phyloP scores from a whole-genome alignment of 1,140 invertebrate species.

The Caerostris extrusa region DNA sequence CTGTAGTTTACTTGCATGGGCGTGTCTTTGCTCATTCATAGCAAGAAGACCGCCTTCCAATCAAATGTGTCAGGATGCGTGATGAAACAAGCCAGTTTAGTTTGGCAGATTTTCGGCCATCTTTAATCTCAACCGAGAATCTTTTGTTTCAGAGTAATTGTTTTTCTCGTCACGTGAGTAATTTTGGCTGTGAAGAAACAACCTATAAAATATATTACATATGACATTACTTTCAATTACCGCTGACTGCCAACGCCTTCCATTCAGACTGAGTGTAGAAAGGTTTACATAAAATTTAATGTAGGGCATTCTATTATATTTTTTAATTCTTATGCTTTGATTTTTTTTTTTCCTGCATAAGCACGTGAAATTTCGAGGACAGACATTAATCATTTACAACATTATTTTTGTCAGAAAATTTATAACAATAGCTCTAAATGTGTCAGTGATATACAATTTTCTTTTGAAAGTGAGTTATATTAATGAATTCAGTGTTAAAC shows the following conservation, averaged over 20 bases:
- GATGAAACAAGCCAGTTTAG: background rate
- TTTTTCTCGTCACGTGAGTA: slow-evolving; percentile 43
- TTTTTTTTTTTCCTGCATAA: too few relatives aligned
- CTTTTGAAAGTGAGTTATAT: too few relatives aligned
- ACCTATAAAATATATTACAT: background rate
- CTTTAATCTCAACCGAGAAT: background rate
- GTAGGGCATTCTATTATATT: too few relatives aligned
- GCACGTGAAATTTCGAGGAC: too few relatives aligned
- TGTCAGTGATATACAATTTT: too few relatives aligned
- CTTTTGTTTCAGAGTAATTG: slow-evolving; percentile 64
- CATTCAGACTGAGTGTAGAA: background rate
- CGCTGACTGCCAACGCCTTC: background rate
- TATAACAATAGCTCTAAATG: too few relatives aligned
- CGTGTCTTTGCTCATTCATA: slow-evolving; percentile 10
- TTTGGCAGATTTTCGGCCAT: background rate
- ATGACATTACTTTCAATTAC: slow-evolving; percentile 14
- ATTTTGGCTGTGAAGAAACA: background rate
- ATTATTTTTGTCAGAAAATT: too few relatives aligned
- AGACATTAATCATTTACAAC: too few relatives aligned
- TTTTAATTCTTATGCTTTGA: too few relatives aligned
- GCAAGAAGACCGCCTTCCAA: background rate
- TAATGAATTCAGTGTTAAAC: too few relatives aligned
- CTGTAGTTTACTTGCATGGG: slow-evolving; percentile 20
- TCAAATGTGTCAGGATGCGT: slow-evolving; percentile 1
- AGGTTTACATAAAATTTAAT: background rate